phyloP scores from a whole-genome alignment of 2,113 vertebrate species.

The Lepisosteus oculatus region DNA sequence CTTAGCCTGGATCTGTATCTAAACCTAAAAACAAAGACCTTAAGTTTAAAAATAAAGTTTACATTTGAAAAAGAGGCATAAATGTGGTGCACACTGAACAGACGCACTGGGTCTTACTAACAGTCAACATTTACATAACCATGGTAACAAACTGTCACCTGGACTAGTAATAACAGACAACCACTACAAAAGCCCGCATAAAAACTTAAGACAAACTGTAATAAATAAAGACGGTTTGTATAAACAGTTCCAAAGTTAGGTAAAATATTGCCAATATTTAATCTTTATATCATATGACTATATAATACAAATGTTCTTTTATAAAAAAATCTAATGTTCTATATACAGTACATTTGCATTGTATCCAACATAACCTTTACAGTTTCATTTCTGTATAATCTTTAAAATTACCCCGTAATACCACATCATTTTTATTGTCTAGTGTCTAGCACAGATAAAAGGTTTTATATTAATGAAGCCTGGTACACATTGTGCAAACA shows the following conservation, averaged over 20 bases:
- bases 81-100: too few species aligned
- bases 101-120: too few species aligned
- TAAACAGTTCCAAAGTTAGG: slow-evolving; percentile 33
- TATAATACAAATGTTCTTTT: slow-evolving; percentile 52
- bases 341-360: slow-evolving; percentile 45
- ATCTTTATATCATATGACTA: slow-evolving; percentile 58
- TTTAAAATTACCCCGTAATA: not conserved
- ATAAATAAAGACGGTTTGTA: slow-evolving; percentile 32
- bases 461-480: not conserved
- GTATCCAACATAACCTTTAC: slow-evolving; percentile 4
- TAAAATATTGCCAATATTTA: slow-evolving; percentile 50
- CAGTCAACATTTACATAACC: not conserved
- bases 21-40: too few species aligned
- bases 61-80: too few species aligned
- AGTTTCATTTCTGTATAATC: slow-evolving; percentile 18
- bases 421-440: not conserved
- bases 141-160: not conserved
- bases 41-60: too few species aligned
- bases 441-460: slow-evolving; percentile 7
- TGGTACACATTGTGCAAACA: too few species aligned
- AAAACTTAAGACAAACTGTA: slow-evolving; percentile 21
- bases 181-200: not conserved
- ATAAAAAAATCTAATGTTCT: slow-evolving; percentile 39
- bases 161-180: not conserved
- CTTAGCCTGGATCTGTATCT: too few species aligned